phyloP scores from a whole-genome alignment of 2,888 invertebrate genomes.

The Drymonia ruficornis region DNA sequence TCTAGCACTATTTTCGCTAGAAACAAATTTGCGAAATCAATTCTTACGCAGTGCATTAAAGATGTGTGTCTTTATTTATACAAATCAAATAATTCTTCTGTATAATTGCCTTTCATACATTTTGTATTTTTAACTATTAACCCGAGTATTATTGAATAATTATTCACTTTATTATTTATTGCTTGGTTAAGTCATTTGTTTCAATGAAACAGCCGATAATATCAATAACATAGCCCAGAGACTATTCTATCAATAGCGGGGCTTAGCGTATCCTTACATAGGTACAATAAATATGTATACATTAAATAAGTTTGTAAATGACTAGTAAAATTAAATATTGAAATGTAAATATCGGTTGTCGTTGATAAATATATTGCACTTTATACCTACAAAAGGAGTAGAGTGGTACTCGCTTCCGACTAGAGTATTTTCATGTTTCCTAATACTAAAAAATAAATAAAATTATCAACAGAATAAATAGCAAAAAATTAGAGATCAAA shows the following conservation, averaged over 20 bases:
- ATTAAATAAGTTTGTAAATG: conserved; percentile 51
- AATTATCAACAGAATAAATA: conserved; percentile 49
- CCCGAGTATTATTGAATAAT: conserved; percentile 56
- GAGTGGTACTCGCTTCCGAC: conserved; percentile 36
- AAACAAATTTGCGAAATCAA: conserved; percentile 50
- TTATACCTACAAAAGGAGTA: conserved; percentile 45
- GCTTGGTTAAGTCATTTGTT: conserved; percentile 38
- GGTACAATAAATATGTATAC: conserved; percentile 26
- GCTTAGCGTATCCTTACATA: conserved; percentile 7
- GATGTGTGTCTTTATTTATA: conserved; percentile 15
- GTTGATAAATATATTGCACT: conserved; percentile 75
- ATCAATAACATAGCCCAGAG: conserved; percentile 29
- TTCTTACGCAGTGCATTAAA: conserved; percentile 58
- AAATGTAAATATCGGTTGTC: conserved; percentile 52
- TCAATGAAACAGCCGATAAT: conserved; percentile 31
- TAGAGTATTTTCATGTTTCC: conserved; percentile 51
- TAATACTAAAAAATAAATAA: conserved; percentile 44
- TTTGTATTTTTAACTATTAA: conserved; percentile 54
- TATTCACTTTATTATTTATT: conserved; percentile 55
- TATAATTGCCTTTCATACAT: conserved; percentile 46
- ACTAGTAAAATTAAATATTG: conserved; percentile 49
- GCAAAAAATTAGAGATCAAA: conserved; percentile 42
- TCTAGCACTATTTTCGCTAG: conserved; percentile 28
- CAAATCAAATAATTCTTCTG: conserved; percentile 30
- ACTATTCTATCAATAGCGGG: conserved; percentile 20